Conservation (phyloP, 2,888 invertebrate genomes). For the Diarsia dahlii region DNA sequence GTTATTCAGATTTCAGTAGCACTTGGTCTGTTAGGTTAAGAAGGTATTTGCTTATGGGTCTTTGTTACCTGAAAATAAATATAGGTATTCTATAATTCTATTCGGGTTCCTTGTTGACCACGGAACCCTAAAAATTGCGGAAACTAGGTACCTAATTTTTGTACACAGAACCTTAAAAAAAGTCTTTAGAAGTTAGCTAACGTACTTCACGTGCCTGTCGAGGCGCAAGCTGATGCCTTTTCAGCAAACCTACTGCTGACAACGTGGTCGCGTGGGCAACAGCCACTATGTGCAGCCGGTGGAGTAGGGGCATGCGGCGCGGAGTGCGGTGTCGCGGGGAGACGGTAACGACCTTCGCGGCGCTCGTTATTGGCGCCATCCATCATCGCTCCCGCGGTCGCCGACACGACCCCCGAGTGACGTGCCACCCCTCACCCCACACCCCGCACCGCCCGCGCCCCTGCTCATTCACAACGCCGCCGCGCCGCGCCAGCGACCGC, state of each 20-base stretch:
- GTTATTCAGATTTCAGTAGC: too few species aligned
- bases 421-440: slow-evolving; percentile 9
- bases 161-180: not conserved
- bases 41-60: too few species aligned
- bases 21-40: too few species aligned
- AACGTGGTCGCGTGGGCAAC: not conserved
- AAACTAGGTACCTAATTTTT: not conserved
- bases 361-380: slow-evolving; percentile 84
- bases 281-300: not conserved
- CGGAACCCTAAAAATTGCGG: not conserved
- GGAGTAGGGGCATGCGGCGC: not conserved
- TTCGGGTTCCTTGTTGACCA: too few species aligned
- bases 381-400: slow-evolving; percentile 79
- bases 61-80: too few species aligned
- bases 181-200: not conserved
- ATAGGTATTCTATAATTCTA: too few species aligned
- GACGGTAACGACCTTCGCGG: slow-evolving; percentile 69
- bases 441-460: not conserved
- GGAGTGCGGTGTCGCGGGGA: slow-evolving; percentile 35
- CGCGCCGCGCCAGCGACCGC: not conserved
- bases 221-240: not conserved
- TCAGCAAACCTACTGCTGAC: too few species aligned
- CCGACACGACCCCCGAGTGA: slow-evolving; percentile 59
- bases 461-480: slow-evolving; percentile 31
- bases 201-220: not conserved